Base-by-base conservation (phyloP, 2,888 invertebrate species). In the Schrankia costaestrigalis region DNA sequence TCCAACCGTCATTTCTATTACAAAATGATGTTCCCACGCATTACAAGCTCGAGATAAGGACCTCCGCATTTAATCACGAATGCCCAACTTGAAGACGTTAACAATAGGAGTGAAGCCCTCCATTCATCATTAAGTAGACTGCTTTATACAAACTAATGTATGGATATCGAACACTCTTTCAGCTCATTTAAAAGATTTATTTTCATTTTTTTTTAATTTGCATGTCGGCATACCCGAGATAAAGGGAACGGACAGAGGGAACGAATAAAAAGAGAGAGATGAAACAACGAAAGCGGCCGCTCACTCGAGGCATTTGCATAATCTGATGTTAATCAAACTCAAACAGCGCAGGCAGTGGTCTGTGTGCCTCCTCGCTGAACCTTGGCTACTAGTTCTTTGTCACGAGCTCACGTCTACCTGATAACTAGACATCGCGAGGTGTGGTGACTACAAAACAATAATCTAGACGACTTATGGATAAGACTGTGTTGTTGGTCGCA, bases 241-340 rank as follows among this genome's bases (percentile, higher is more conserved):
- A 86, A 86, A 86, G 74, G 75, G 70, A 70, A 62, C 71, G 70
- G 68, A 67, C 64, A 67, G 63, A 71, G 68, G 63, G 73, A 73
- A 73, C 66, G 73, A 75, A 71, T 71, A 80, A 83, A 81, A 84
- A 78, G 52, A 77, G 72, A 63, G 67, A 78, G 73, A 77, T 62
- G 77, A 78, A 79, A 82, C 76, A 78, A 81, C 68, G 71, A 81
- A 82, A 80, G 82, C 83, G 80, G 76, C 78, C 79, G 83, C 81
- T 80, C 76, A 72, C 70, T 77, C 77, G 79, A 61, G 66, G 76
- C 76, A 86, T 87, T 87, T 85, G 84, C 85, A 87, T 87, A 87
- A 84, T 85, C 86, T 82, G 87, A 87, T 87, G 83, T 77, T 85
- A 86, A 85, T 86, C 87, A 85, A 82, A 83, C 75, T 86, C 87